A percentile compares a stretch with the other conserved stretches of the same genome.
These are phyloP conservation scores for Coendou prehensilis DNA, from an alignment of 2,797 vertebrate genomes.

Conservation along the genomic window DNA sequence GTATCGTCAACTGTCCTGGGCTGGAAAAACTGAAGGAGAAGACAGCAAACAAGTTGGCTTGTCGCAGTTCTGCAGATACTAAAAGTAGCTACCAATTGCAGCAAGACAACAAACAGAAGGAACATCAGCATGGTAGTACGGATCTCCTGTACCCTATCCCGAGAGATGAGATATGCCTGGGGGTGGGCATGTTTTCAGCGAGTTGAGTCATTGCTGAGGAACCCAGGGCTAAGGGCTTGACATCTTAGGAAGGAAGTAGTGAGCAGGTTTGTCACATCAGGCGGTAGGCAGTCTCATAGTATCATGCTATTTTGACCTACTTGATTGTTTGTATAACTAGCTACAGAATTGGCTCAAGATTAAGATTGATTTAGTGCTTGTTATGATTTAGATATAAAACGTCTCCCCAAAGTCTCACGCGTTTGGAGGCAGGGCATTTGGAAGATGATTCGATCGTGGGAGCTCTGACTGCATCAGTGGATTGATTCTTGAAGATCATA, in stretches of 20 bases:
- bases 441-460: not conserved
- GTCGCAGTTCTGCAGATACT: not conserved
- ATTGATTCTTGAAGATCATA: not conserved
- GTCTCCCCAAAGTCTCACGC: not conserved
- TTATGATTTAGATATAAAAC: not conserved
- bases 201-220: not conserved
- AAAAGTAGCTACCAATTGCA: not conserved
- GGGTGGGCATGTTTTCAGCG: accelerated
- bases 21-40: not conserved
- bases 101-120: too few species aligned
- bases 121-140: accelerated
- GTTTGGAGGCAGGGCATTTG: not conserved
- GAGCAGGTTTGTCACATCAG: too few species aligned
- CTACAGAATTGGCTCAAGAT: not conserved
- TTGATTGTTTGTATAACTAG: not conserved
- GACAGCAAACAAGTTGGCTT: not conserved
- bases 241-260: not conserved
- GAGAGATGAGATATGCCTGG: not conserved
- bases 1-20: not conserved
- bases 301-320: not conserved
- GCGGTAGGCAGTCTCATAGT: not conserved
- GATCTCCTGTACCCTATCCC: not conserved
- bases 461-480: not conserved
- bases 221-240: not conserved
- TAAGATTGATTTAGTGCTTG: not conserved